Evolutionary conservation across 2,113 vertebrate genomes (phyloP), one percentile per base, ranked within the genome.

Genomic region (Gymnarchus niloticus): DNA sequence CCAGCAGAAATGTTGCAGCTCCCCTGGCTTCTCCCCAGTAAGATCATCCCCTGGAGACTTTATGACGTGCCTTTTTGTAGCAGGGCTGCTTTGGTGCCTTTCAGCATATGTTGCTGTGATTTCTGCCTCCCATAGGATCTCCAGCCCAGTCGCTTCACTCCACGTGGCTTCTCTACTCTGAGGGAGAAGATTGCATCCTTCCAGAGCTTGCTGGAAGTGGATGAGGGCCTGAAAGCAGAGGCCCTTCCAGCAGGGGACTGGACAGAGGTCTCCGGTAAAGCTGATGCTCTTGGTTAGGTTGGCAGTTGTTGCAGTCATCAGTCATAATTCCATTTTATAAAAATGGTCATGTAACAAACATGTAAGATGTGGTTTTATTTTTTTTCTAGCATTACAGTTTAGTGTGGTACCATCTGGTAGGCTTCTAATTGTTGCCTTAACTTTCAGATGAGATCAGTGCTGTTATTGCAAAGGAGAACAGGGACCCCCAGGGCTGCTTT

Each of bases 101-200:
- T 87, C 28, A 81, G 14, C 19, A 19, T 51, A 7, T 81, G 6
- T 4, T 19, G 21, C 44, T 48, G 76, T 48, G 21, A 48, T 78
- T 85, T 76, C 73, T 85, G 73, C 90, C 80, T 88, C 88, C 86
- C 85, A 28, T 87, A 94, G 93, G 85, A 86, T 83, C 88, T 91
- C 85, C 89, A 85, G 59, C 85, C 84, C 73, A 93, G 91, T 87
- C 91, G 92, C 25, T 88, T 90, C 86, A 61, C 86, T 87, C 91
- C 89, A 17, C 89, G 87, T 84, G 88, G 89, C n/a, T n/a, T 89
- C 49, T 92, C 92, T 88, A 90, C 87, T 2, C 91, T 95, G 86
- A 94, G 89, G 88, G 91, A 94, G 89, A 95, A 95, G 89, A 94
- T 95, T 90, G 93, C 92, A 57, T 90, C 92, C 25, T 95, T 95